A percentile compares a stretch with the other conserved stretches of the same genome.
Conservation (phyloP, 1,140 invertebrate genomes). For the Tetramorium alpestre region DNA sequence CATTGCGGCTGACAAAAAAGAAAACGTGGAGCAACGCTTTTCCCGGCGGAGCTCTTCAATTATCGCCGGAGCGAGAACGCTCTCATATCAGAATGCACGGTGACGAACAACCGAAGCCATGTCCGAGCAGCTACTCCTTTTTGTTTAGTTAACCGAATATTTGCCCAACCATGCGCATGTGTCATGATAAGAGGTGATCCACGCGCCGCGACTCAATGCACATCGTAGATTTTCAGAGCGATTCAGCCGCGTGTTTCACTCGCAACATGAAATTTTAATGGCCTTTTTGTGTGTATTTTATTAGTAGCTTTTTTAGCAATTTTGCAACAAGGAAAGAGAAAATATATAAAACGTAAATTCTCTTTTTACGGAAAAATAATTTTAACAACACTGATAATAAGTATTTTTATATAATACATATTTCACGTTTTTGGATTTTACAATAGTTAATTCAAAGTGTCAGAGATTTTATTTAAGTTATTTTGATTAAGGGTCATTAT, state of each 20-base stretch:
- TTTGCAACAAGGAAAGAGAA: neutral
- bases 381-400: neutral
- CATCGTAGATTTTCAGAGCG: slow-evolving; percentile 48
- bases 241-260: slow-evolving; percentile 48
- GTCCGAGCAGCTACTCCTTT: slow-evolving; percentile 50
- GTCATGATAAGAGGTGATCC: slow-evolving; percentile 66
- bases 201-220: slow-evolving; percentile 59
- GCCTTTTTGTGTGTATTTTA: neutral
- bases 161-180: slow-evolving; percentile 73
- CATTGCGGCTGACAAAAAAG: slow-evolving; percentile 42
- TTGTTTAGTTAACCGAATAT: slow-evolving; percentile 77
- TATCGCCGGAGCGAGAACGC: slow-evolving; percentile 51
- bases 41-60: slow-evolving; percentile 53
- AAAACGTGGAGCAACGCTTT: slow-evolving; percentile 41
- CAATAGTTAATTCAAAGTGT: neutral
- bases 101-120: slow-evolving; percentile 34
- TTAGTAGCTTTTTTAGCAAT: neutral
- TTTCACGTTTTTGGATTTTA: neutral
- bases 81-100: slow-evolving; percentile 34
- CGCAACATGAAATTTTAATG: slow-evolving; percentile 70
- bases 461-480: neutral
- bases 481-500: neutral
- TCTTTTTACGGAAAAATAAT: slow-evolving; percentile 1
- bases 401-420: neutral
- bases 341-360: neutral